Percentiles rank a stretch among this genome's conserved stretches.
Evolutionary conservation across 2,797 vertebrate species (phyloP).

Genomic region (Ibycter americanus): DNA sequence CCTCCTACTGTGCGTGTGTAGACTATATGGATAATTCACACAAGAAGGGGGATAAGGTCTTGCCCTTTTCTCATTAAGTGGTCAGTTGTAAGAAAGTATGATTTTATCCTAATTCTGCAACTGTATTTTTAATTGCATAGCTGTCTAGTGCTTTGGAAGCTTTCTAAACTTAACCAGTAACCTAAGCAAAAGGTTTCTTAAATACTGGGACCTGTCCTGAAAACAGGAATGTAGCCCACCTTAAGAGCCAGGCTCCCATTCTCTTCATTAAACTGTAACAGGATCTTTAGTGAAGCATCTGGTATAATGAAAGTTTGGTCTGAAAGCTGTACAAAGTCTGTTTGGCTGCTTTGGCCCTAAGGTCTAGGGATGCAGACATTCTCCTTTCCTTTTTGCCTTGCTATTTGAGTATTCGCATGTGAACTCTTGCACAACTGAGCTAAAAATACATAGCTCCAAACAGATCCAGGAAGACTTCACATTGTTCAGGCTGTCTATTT

Average conservation of each 20-base stretch:
- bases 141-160: background rate
- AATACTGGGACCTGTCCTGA: background rate
- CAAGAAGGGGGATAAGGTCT: background rate
- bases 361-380: background rate
- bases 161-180: background rate
- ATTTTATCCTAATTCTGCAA: background rate
- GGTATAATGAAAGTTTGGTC: background rate
- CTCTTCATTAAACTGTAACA: background rate
- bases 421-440: background rate
- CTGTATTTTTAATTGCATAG: background rate
- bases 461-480: background rate
- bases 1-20: background rate
- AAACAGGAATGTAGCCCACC: background rate
- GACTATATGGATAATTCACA: background rate
- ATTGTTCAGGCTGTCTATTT: background rate
- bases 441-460: constrained; percentile 39
- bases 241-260: background rate
- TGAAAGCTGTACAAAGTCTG: background rate
- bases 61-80: background rate
- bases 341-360: background rate
- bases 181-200: background rate
- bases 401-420: background rate
- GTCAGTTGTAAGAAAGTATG: background rate
- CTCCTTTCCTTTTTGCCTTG: background rate
- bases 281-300: background rate